A percentile compares a stretch with the other conserved stretches of the same genome.
Evolutionary conservation across 2,888 invertebrate genomes (phyloP).

Genomic region (Acrobasis consociella): DNA sequence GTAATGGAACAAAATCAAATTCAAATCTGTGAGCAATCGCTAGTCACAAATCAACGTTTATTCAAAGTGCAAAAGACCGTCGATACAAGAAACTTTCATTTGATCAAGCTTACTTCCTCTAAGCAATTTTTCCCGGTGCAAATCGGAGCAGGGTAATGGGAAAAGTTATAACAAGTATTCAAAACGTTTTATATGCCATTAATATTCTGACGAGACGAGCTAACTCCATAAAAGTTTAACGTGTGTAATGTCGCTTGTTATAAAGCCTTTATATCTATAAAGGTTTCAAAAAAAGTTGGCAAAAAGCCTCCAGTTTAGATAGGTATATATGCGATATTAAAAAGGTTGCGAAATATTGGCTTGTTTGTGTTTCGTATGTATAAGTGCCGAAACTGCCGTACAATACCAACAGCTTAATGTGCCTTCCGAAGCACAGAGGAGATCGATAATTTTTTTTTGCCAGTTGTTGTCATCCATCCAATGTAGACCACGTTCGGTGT

Average conservation of each 20-base stretch:
- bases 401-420: no score
- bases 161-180: slow-evolving; percentile 82
- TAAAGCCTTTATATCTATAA: neutral
- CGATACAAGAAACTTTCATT: slow-evolving; percentile 54
- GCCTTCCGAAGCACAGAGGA: no score
- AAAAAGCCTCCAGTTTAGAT: neutral
- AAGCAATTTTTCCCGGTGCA: slow-evolving; percentile 69
- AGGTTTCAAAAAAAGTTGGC: neutral
- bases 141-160: slow-evolving; percentile 75
- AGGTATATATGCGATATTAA: no score
- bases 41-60: neutral
- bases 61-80: slow-evolving; percentile 4
- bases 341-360: no score
- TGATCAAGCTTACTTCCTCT: slow-evolving; percentile 59
- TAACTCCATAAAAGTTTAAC: slow-evolving; percentile 72
- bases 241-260: slow-evolving; percentile 42
- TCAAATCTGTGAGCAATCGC: no score
- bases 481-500: no score
- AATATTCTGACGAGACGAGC: slow-evolving; percentile 74
- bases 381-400: no score
- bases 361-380: no score
- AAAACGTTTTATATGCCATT: slow-evolving; percentile 76
- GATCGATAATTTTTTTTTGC: no score
- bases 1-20: no score
- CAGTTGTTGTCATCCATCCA: no score